Evolutionary conservation across 2,888 invertebrate species (phyloP), one percentile per base, ranked within the genome.

Genomic region (Phania funesta): DNA sequence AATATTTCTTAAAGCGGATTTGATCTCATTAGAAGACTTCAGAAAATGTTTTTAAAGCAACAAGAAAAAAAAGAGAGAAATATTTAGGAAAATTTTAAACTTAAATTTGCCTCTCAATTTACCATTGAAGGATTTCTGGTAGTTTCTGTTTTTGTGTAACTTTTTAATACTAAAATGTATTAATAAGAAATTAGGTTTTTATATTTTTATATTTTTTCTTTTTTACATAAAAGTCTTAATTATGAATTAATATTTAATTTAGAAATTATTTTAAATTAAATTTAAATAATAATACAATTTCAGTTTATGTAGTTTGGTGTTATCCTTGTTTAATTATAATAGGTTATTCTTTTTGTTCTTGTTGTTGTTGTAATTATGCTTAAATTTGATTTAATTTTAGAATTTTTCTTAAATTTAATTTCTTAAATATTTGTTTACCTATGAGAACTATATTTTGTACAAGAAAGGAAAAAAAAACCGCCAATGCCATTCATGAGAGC

Each of bases 131-230:
- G 60, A 78, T 68, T 80, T 74, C 71, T 26, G n/a, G 20, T 54
- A 4, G 18, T 32, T 48, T 38, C 46, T 16, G n/a, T 44, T 44
- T 74, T 67, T 71, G 44, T 62, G 38, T 76, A 84, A 73, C 26
- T 48, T 80, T 78, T 76, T 84, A 84, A 83, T 84, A 84, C 84
- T 83, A 84, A 84, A 84, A 84, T 83, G 81, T 84, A 84, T 83
- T 79, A 80, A 76, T 78, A 71, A 70, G 82, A 83, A 84, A 70
- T 74, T 64, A 64, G 29, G 26, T 79, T 74, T 75, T 77, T 58
- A 62, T 78, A 54, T 80, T 68, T 60, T 64, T 82, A 46, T 82
- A 64, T 74, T 65, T 65, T 71, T 35, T 11, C 13, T 50, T 77
- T 60, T 68, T 77, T 78, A 60, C 74, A 78, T 75, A 78, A 80